Percentiles rank a stretch among this genome's conserved stretches.
phyloP scores from a whole-genome alignment of 2,797 vertebrate genomes.

The Esox masquinongy region DNA sequence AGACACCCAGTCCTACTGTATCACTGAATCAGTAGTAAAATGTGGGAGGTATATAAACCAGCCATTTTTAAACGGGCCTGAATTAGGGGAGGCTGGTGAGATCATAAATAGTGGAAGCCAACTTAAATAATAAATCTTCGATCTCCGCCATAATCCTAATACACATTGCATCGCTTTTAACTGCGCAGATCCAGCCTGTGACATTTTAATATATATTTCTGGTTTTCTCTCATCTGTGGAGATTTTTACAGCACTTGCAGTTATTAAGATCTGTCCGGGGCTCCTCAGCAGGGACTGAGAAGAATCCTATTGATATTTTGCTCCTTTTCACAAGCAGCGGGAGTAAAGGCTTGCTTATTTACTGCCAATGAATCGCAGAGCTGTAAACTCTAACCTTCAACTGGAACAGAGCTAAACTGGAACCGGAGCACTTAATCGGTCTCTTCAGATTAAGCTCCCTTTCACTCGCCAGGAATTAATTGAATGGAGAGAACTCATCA shows the following conservation, averaged over 20 bases:
- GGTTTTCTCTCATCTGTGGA: neutral
- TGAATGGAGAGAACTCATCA: slow-evolving; percentile 8
- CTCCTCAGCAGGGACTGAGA: neutral
- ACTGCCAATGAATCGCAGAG: neutral
- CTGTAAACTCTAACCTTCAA: slow-evolving; percentile 24
- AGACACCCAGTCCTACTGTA: neutral
- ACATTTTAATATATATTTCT: slow-evolving; percentile 34
- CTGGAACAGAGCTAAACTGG: neutral
- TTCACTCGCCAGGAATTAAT: neutral
- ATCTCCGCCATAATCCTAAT: slow-evolving; percentile 28
- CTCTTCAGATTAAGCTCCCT: slow-evolving; percentile 12
- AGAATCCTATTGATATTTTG: slow-evolving; percentile 33
- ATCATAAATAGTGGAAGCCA: slow-evolving; percentile 52
- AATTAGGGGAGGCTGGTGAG: slow-evolving; percentile 40
- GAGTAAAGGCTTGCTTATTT: slow-evolving; percentile 22
- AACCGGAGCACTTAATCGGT: slow-evolving; percentile 1
- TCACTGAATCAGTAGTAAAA: slow-evolving; percentile 48
- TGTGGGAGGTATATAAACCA: slow-evolving; percentile 40
- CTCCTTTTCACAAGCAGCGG: slow-evolving; percentile 11
- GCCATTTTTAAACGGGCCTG: slow-evolving; percentile 41
- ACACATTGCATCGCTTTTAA: slow-evolving; percentile 42
- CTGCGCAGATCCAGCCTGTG: slow-evolving; percentile 20
- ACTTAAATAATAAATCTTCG: slow-evolving; percentile 48
- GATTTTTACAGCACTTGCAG: neutral
- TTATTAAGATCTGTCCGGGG: slow-evolving; percentile 4